Evolutionary conservation across 2,797 vertebrate species (phyloP), one percentile per base, ranked within the genome.

Genomic region (Melanogrammus aeglefinus): DNA sequence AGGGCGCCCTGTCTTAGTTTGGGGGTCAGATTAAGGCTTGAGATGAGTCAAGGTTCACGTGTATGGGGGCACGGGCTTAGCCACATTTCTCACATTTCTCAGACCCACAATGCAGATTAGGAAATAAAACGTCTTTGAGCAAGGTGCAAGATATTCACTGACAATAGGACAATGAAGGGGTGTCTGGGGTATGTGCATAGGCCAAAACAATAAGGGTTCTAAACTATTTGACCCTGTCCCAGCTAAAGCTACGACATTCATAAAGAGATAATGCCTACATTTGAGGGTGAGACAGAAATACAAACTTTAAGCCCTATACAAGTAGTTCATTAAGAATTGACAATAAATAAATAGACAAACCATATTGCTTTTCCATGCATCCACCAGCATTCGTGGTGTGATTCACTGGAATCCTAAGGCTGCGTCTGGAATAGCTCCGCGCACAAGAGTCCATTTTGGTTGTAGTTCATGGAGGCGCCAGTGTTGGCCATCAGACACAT

Each of bases 31-130:
- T 95, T 95, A 96, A 97, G 94, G 95, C 94, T 92, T 91, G 90
- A 91, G 91, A 94, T 87, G 91, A 96, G 92, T 94, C 96, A 98
- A 96, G 97, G 97, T 96, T 97, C 96, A 97, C 78, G 39, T 84
- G 84, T 75, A 74, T 83, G 80, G 81, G 86, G 88, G 76, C 80
- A 85, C 86, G 83, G 94, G 86, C 83, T 92, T 92, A 93, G 86
- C 80, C 79, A 82, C 79, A 89, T 91, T 88, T 90, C 84, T 86
- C 82, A 83, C 85, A 88, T 91, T 89, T 77, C 86, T 86, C 79
- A 84, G 80, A 71, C 81, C 84, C 85, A 91, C 87, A 92, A 89
- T 88, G 81, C 79, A 91, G 92, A 94, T 92, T 90, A 89, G 6
- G 77, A 66, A 73, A 79, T 73, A 77, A 72, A 77, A 72, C 79